These are phyloP conservation scores for Umimayanthus chanpuru DNA, from an alignment of 92 coral and sea anemone species.

Conservation along the genomic window DNA sequence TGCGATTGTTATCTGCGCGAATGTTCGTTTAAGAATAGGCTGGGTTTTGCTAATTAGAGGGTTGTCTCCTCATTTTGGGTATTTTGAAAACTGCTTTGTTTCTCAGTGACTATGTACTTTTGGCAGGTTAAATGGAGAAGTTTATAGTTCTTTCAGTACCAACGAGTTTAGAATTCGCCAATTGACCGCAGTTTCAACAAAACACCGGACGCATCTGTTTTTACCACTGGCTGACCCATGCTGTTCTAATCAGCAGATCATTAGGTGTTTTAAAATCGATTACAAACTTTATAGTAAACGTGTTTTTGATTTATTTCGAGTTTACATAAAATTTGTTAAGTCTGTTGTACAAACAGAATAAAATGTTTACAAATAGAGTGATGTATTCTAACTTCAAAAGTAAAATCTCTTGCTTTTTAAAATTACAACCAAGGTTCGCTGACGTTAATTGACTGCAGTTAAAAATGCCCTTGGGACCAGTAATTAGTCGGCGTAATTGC, in stretches of 20 bases:
- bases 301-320: background rate
- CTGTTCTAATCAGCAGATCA: background rate
- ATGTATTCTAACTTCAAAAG: constrained; percentile 11
- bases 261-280: constrained; percentile 14
- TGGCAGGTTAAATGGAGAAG: constrained; percentile 46
- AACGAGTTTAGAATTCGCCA: background rate
- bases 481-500: constrained; percentile 71
- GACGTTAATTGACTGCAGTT: constrained; percentile 47
- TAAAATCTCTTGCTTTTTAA: constrained; percentile 23
- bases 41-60: constrained; percentile 75
- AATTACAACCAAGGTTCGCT: constrained; percentile 27
- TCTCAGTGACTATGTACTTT: constrained; percentile 63
- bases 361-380: constrained; percentile 40
- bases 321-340: constrained; percentile 44
- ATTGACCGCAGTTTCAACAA: background rate
- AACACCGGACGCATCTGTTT: background rate
- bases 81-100: constrained; percentile 47
- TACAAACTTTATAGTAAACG: constrained; percentile 30
- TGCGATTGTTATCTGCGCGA: background rate
- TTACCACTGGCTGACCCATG: background rate
- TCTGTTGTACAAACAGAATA: constrained; percentile 38
- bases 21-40: constrained; percentile 1
- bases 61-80: constrained; percentile 59
- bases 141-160: constrained; percentile 24
- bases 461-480: constrained; percentile 64